A percentile compares a stretch with the other conserved stretches of the same genome.
Evolutionary conservation across 2,113 vertebrate species (phyloP).

Genomic region (Choloepus hoffmanni): DNA sequence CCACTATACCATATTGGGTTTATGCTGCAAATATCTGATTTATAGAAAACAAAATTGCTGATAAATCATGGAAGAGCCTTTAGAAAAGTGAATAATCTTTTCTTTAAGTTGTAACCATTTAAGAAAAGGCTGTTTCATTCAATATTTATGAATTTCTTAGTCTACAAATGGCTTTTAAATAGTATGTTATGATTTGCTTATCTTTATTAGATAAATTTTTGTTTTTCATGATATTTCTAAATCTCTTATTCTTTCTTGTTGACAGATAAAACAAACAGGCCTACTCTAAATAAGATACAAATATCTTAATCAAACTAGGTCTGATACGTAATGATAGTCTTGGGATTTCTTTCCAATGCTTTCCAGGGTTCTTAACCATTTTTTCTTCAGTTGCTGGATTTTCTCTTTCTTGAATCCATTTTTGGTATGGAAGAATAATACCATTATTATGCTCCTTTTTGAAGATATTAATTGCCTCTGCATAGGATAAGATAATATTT

Average conservation of each 20-base stretch:
- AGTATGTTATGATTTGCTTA: neutral
- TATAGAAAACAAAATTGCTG: neutral
- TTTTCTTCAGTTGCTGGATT: neutral
- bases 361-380: neutral
- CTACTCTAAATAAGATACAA: neutral
- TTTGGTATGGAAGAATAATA: neutral
- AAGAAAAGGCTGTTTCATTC: neutral
- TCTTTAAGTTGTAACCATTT: neutral
- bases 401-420: neutral
- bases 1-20: neutral
- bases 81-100: slow-evolving; percentile 25
- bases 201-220: neutral
- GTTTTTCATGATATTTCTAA: neutral
- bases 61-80: neutral
- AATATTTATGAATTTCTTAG: neutral
- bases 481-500: neutral
- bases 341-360: neutral
- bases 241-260: neutral
- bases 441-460: neutral
- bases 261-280: neutral
- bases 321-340: neutral
- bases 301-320: neutral
- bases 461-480: neutral
- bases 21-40: neutral
- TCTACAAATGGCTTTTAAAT: neutral